A percentile compares a stretch with the other conserved stretches of the same genome.
Conservation (phyloP, 2,888 invertebrate genomes). For the Pterostichus madidus region DNA sequence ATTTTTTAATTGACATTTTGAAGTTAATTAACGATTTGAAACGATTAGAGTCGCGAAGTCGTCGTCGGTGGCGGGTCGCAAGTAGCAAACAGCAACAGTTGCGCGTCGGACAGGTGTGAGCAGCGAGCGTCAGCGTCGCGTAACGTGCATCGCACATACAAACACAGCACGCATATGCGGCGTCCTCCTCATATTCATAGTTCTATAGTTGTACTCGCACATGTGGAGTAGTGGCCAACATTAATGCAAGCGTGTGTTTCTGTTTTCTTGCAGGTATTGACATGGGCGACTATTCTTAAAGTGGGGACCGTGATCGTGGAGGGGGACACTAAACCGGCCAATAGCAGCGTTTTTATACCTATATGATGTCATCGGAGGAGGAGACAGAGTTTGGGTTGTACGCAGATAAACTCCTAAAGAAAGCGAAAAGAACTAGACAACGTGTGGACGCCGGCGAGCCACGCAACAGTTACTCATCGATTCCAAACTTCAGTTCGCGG, state of each 20-base stretch:
- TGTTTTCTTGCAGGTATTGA: slow-evolving; percentile 76
- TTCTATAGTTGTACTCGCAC: neutral
- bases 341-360: slow-evolving; percentile 91
- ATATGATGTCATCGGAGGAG: slow-evolving; percentile 99
- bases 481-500: slow-evolving; percentile 87
- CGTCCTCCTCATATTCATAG: no score
- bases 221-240: neutral
- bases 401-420: slow-evolving; percentile 95
- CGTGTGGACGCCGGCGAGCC: slow-evolving; percentile 98
- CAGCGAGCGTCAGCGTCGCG: slow-evolving; percentile 1
- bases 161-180: neutral
- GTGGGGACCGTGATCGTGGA: slow-evolving; percentile 80
- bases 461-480: slow-evolving; percentile 93
- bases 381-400: slow-evolving; percentile 96
- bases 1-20: slow-evolving; percentile 67
- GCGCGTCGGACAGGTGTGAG: slow-evolving; percentile 63
- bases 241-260: slow-evolving; percentile 62
- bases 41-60: slow-evolving; percentile 43
- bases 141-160: slow-evolving; percentile 12
- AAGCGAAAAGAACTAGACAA: slow-evolving; percentile 96
- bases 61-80: neutral
- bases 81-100: slow-evolving; percentile 53
- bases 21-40: slow-evolving; percentile 66
- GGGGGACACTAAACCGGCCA: slow-evolving; percentile 85
- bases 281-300: slow-evolving; percentile 79